phyloP scores from a whole-genome alignment of 2,797 vertebrate species.

The Chelmon rostratus region DNA sequence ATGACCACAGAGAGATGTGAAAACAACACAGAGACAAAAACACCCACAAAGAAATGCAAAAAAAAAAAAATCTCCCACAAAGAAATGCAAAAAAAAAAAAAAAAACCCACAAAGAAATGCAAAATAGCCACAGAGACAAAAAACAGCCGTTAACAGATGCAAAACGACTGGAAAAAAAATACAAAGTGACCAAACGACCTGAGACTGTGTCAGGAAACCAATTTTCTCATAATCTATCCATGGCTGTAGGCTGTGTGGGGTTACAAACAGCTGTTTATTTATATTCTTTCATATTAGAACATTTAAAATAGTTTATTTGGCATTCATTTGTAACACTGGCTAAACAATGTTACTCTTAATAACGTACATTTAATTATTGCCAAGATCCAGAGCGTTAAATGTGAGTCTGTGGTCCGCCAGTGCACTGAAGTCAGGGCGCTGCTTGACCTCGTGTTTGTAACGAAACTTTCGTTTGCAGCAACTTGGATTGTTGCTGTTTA shows the following conservation, averaged over 20 bases:
- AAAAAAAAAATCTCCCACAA: neutral
- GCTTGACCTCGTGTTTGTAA: constrained; percentile 1
- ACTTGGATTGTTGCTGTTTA: neutral
- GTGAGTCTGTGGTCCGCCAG: neutral
- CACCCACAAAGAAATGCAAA: neutral
- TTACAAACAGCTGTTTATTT: neutral
- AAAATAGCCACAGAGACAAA: neutral
- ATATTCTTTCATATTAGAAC: neutral
- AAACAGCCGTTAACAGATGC: neutral
- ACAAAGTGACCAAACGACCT: neutral
- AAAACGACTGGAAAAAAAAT: neutral
- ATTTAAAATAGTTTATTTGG: neutral
- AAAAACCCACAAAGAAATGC: neutral
- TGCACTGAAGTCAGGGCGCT: neutral
- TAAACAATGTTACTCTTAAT: neutral
- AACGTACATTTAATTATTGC: neutral
- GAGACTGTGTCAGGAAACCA: neutral
- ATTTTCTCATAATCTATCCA: neutral
- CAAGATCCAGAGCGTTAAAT: neutral
- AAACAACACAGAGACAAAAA: neutral
- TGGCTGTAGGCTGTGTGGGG: neutral
- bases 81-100: neutral
- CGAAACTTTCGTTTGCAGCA: neutral
- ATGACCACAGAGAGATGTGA: neutral
- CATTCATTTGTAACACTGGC: neutral